Percentiles rank a stretch among this genome's conserved stretches.
These are phyloP conservation scores for Heliconius charithonia DNA, from an alignment of 2,888 invertebrate genomes.

Conservation along the genomic window DNA sequence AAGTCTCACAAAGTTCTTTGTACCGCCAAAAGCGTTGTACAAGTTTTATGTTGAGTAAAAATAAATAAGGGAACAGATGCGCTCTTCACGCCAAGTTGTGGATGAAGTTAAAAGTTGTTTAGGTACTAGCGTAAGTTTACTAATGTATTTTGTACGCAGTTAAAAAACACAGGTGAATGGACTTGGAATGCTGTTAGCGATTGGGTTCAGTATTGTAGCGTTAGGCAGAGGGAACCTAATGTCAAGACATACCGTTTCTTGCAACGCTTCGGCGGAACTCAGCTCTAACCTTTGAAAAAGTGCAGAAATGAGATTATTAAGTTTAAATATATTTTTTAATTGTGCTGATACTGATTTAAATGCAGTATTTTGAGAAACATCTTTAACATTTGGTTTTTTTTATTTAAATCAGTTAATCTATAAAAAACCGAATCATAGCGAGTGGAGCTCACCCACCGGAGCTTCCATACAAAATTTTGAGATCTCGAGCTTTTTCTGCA, in stretches of 20 bases:
- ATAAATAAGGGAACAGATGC: slow-evolving; percentile 50
- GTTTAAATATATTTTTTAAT: neutral
- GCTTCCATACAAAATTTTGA: too few relatives aligned
- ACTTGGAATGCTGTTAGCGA: neutral
- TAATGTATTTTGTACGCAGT: slow-evolving; percentile 27
- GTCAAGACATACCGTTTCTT: neutral
- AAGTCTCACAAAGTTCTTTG: slow-evolving; percentile 42
- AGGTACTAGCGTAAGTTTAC: slow-evolving; percentile 25
- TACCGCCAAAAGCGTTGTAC: slow-evolving; percentile 49
- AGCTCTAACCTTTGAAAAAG: neutral
- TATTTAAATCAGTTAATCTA: too few relatives aligned
- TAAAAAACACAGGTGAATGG: slow-evolving; percentile 7
- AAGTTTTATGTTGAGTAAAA: slow-evolving; percentile 50
- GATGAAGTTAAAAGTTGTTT: slow-evolving; percentile 41
- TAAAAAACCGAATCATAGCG: too few relatives aligned
- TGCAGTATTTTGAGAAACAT: too few relatives aligned
- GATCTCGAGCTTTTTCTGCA: too few relatives aligned
- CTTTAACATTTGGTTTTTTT: too few relatives aligned
- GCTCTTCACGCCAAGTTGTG: slow-evolving; percentile 41
- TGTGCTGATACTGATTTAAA: too few relatives aligned
- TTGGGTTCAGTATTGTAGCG: neutral
- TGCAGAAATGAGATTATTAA: neutral
- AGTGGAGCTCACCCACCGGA: too few relatives aligned
- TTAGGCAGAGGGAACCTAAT: neutral
- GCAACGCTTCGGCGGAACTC: neutral